Percentiles rank a stretch among this genome's conserved stretches.
These are phyloP conservation scores for Drosophila sordidula DNA, from an alignment of 2,888 invertebrate species.

Conservation along the genomic window DNA sequence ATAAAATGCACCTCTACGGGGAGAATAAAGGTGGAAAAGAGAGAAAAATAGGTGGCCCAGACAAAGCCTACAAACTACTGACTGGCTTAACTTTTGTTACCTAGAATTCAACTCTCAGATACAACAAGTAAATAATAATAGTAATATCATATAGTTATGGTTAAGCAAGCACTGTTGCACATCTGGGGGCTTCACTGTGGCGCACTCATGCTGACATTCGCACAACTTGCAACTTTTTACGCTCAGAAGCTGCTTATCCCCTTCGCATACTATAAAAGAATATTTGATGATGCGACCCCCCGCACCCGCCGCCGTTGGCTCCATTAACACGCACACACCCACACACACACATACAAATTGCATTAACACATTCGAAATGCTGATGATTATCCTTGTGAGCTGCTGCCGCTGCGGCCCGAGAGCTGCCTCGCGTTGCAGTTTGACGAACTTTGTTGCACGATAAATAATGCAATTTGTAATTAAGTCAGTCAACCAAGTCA, in stretches of 20 bases:
- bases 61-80: no score
- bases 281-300: conserved; percentile 48
- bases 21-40: no score
- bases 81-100: no score
- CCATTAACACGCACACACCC: conserved; percentile 42
- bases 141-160: no score
- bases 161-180: neutral
- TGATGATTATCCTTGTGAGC: conserved; percentile 63
- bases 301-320: neutral
- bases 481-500: conserved; percentile 73
- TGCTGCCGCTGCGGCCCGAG: conserved; percentile 4
- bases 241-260: conserved; percentile 28
- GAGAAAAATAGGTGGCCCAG: no score
- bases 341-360: conserved; percentile 27
- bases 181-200: conserved; percentile 25
- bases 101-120: no score
- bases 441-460: conserved; percentile 77
- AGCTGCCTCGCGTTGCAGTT: conserved; percentile 50
- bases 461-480: conserved; percentile 81
- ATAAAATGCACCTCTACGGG: no score
- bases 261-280: conserved; percentile 50
- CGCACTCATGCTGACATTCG: conserved; percentile 24
- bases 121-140: no score
- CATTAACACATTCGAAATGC: conserved; percentile 69
- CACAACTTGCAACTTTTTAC: conserved; percentile 36